phyloP scores from a whole-genome alignment of 2,113 vertebrate genomes.

The Muntiacus reevesi region DNA sequence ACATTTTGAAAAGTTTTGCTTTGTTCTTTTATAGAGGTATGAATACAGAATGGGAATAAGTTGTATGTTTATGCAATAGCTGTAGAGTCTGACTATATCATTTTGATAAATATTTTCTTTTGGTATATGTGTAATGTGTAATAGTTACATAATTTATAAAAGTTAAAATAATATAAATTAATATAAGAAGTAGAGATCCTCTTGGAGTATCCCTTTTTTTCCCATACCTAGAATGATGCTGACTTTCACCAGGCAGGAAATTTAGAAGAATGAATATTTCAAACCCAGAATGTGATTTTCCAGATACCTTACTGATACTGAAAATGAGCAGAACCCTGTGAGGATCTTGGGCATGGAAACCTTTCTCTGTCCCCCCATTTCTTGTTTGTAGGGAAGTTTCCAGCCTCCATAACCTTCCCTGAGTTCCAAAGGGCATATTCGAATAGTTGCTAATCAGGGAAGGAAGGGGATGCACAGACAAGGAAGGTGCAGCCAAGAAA shows the following conservation, averaged over 20 bases:
- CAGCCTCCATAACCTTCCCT: background rate
- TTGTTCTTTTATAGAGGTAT: background rate
- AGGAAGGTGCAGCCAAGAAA: background rate
- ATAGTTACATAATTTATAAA: conserved; percentile 9
- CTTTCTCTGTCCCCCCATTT: background rate
- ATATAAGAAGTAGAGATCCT: conserved; percentile 16
- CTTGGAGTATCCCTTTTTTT: background rate
- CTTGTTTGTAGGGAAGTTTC: background rate
- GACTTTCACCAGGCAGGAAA: background rate
- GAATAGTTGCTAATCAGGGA: background rate
- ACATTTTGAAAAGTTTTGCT: background rate
- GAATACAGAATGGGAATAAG: background rate
- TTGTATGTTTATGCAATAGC: background rate
- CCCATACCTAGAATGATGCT: background rate
- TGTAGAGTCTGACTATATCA: background rate
- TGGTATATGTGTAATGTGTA: background rate
- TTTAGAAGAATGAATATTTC: conserved; percentile 18
- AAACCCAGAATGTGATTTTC: conserved; percentile 41
- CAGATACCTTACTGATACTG: background rate
- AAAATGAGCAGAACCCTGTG: background rate
- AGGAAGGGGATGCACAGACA: background rate
- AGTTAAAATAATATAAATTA: conserved; percentile 12
- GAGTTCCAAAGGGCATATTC: background rate
- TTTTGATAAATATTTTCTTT: background rate
- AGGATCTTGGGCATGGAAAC: background rate